Evolutionary conservation across 2,113 vertebrate species (phyloP).

Genomic region (Corydoras sp.): DNA sequence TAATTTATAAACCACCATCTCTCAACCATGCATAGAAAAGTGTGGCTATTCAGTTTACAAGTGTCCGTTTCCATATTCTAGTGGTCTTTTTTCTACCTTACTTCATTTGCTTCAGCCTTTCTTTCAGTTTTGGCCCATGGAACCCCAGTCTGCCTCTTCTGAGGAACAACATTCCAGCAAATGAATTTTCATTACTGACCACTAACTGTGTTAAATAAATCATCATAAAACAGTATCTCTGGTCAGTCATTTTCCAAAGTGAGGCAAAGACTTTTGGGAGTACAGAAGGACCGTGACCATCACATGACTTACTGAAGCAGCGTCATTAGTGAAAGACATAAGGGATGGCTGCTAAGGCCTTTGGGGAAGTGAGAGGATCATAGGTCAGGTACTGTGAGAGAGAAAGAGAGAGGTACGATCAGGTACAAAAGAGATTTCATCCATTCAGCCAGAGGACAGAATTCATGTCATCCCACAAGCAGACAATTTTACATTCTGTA

Average conservation of each 20-base stretch:
- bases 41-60: conserved; percentile 5
- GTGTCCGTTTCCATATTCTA: conserved; percentile 18
- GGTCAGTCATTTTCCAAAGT: conserved; percentile 69
- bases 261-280: conserved; percentile 63
- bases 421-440: conserved; percentile 1
- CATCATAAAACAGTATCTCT: conserved; percentile 71
- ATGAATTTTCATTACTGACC: conserved; percentile 70
- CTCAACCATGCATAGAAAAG: conserved; percentile 1
- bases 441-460: neutral
- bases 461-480: conserved; percentile 2
- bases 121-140: neutral
- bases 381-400: conserved; percentile 58
- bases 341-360: conserved; percentile 53
- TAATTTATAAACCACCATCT: conserved; percentile 22
- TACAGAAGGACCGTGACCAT: conserved; percentile 63
- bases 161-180: conserved; percentile 56
- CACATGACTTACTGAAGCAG: conserved; percentile 71
- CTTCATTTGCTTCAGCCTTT: conserved; percentile 8
- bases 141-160: conserved; percentile 43
- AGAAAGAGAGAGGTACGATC: conserved; percentile 28
- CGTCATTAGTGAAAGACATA: conserved; percentile 56
- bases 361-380: conserved; percentile 53
- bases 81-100: neutral
- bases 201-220: conserved; percentile 69
- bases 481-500: too few species aligned